phyloP scores from a whole-genome alignment of 2,113 vertebrate species.

The Phylloscopus whistleri region DNA sequence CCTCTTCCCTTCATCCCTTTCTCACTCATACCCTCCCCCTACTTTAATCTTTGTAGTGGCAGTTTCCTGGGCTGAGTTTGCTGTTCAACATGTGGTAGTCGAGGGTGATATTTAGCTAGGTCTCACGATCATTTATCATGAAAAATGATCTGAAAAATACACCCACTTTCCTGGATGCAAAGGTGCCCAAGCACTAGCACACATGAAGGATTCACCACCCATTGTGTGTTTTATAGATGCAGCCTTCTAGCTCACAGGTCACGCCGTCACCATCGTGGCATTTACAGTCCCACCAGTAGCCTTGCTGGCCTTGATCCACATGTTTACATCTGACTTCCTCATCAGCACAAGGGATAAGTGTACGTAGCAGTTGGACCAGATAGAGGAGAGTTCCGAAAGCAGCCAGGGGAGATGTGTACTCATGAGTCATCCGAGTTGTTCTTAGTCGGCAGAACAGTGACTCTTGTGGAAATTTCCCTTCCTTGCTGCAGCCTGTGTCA shows the following conservation, averaged over 20 bases:
- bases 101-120: neutral
- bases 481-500: neutral
- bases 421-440: constrained; percentile 8
- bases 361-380: neutral
- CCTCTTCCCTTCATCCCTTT: constrained; percentile 6
- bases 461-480: neutral
- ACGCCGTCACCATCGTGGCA: neutral
- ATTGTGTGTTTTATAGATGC: neutral
- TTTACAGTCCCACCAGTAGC: neutral
- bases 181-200: neutral
- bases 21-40: neutral
- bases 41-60: neutral
- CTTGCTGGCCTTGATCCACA: neutral
- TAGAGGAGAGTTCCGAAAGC: neutral
- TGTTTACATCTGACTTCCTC: neutral
- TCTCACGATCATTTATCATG: neutral
- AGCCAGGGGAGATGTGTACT: neutral
- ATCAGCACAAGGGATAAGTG: neutral
- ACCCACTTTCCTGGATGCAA: neutral
- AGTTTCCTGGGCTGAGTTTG: neutral
- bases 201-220: neutral
- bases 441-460: neutral
- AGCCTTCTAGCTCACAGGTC: neutral
- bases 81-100: neutral
- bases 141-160: neutral